These are phyloP conservation scores for Astropecten irregularis DNA, from an alignment of 53 echinoderm and acorn worm genomes.

Conservation along the genomic window DNA sequence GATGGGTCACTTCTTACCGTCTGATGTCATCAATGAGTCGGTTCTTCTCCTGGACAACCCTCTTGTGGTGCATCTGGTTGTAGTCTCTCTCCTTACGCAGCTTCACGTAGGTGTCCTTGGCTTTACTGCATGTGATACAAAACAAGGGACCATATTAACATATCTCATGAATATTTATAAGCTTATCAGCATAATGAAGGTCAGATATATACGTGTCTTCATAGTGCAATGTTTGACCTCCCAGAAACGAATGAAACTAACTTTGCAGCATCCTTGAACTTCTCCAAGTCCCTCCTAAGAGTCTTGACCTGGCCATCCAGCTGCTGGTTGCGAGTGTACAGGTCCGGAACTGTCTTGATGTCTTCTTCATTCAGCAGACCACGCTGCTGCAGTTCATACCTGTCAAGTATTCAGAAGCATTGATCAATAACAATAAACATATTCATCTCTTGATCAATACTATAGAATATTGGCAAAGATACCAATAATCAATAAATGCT, in stretches of 20 bases:
- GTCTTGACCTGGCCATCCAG: conserved; percentile 87
- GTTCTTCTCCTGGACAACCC: conserved; percentile 98
- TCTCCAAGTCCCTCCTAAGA: conserved; percentile 84
- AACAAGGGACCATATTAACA: not conserved
- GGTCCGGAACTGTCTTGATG: conserved; percentile 90
- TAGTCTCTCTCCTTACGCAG: conserved; percentile 94
- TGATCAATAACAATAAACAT: no score
- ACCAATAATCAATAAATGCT: no score
- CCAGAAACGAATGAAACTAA: conserved; percentile 27
- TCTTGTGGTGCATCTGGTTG: conserved; percentile 97
- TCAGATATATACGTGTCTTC: not conserved
- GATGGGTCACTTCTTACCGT: no score
- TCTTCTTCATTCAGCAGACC: conserved; percentile 92
- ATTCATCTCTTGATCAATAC: no score
- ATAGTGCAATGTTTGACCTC: not conserved
- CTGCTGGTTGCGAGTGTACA: conserved; percentile 90
- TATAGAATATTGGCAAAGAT: no score
- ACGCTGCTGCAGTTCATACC: conserved; percentile 98
- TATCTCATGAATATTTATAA: not conserved
- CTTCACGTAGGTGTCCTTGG: conserved; percentile 98
- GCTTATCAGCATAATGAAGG: not conserved
- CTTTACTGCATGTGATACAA: conserved; percentile 62
- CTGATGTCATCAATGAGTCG: conserved; percentile 96
- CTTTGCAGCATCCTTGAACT: conserved; percentile 96
- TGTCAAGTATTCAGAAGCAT: no score